Conservation (phyloP, 2,797 vertebrate genomes). For the Acanthurus tractus region DNA sequence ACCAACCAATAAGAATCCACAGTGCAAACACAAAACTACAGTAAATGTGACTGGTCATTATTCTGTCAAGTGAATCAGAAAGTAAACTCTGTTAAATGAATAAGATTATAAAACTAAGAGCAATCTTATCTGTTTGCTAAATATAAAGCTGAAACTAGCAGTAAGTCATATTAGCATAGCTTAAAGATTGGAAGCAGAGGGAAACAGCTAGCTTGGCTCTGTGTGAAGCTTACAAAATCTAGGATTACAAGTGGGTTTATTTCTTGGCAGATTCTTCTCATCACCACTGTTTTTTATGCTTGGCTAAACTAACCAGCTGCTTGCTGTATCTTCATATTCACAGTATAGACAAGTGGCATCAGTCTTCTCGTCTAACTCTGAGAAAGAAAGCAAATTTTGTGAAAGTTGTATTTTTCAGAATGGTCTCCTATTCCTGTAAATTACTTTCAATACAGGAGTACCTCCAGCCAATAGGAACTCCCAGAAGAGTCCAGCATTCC, state of each 20-base stretch:
- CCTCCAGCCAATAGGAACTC: background rate
- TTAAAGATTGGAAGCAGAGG: background rate
- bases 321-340: background rate
- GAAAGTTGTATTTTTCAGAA: background rate
- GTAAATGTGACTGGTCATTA: no score
- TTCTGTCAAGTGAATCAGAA: no score
- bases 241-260: background rate
- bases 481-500: conserved; percentile 19
- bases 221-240: background rate
- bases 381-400: background rate
- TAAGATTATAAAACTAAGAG: no score
- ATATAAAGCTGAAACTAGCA: background rate
- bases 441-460: conserved; percentile 4
- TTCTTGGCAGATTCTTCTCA: background rate
- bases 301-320: background rate
- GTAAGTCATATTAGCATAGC: background rate
- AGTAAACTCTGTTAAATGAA: no score
- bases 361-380: background rate
- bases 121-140: background rate
- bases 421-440: background rate
- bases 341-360: background rate
- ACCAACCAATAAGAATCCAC: no score
- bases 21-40: no score
- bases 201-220: background rate
- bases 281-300: background rate